Conservation (phyloP, 1,140 invertebrate species). For the Tenebrio molitor region DNA sequence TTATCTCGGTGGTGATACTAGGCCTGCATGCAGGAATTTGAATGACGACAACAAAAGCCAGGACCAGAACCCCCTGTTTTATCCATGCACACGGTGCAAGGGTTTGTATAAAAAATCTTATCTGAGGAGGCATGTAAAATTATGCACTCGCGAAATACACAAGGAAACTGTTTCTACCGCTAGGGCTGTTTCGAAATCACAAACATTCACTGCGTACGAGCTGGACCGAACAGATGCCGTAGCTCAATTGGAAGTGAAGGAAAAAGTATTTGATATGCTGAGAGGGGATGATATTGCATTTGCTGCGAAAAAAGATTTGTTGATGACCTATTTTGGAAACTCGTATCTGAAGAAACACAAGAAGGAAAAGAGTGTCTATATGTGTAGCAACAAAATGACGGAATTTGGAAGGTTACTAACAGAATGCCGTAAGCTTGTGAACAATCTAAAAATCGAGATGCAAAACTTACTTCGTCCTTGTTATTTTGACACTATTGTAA, state of each 20-base stretch:
- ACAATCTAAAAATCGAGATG: constrained; percentile 41
- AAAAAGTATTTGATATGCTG: constrained; percentile 47
- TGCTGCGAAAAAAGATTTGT: constrained; percentile 50
- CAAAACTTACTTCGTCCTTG: constrained; percentile 49
- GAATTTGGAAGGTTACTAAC: constrained; percentile 51
- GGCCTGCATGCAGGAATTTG: background rate
- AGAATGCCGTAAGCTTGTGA: constrained; percentile 36
- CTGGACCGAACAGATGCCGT: constrained; percentile 34
- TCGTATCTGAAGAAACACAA: constrained; percentile 54
- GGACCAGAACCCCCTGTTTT: constrained; percentile 11
- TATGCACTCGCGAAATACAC: constrained; percentile 11
- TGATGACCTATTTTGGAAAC: constrained; percentile 48
- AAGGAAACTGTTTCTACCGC: background rate
- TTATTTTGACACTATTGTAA: constrained; percentile 49
- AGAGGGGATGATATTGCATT: constrained; percentile 51
- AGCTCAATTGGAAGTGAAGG: constrained; percentile 41
- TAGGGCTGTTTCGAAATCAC: constrained; percentile 28
- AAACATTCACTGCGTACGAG: constrained; percentile 37
- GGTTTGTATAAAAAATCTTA: constrained; percentile 43
- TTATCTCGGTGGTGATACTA: constrained; percentile 5
- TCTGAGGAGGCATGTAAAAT: constrained; percentile 43
- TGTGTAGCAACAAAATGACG: constrained; percentile 48
- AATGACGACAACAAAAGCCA: background rate
- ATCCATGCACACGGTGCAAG: constrained; percentile 49
- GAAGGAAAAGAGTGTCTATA: constrained; percentile 41